Evolutionary conservation across 92 coral and sea anemone species (phyloP), one percentile per base, ranked within the genome.

Genomic region (Plumapathes pennacea): DNA sequence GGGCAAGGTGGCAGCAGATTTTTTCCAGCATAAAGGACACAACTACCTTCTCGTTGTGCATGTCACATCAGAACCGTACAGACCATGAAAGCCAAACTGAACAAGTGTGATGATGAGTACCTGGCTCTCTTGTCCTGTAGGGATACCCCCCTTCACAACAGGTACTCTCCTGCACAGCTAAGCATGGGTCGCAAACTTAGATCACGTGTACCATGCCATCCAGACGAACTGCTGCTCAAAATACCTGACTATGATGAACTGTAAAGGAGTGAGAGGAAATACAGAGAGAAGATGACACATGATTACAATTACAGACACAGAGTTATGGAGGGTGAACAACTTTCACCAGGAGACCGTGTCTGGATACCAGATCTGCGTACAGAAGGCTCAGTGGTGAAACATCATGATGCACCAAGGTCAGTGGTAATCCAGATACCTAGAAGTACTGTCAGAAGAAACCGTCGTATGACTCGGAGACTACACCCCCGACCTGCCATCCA

Each of bases 341-440:
- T 45, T 42, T 45, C 55, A 61, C 68, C 43, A 44, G 68, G 32
- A 13, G 56, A 61, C 30, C 55, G 68, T 12, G 60, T 66, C 6
- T 76, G 69, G 64, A 76, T 76, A 6, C 64, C 71, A 32, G 76
- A 76, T 70, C 25, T 76, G 62, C 54, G 59, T 2, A 55, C 23
- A 33, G 62, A 68, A 28, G 71, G 57, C 6, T 47, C 37, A 3
- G 69, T 67, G 58, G 34, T 57, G 3, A 12, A 28, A 25, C 57
- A 50, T 47, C 64, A 58, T 25, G 55, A 49, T 47, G 10, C 50
- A n/a, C 75, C 75, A 64, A 75, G 68, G 27, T 75, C 75, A 17
- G 64, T 75, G 14, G 34, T 56, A 13, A 75, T 64, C 30, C 74
- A 47, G 56, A 75, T 48, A 45, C 66, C 67, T 12, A 65, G 56